These are phyloP conservation scores for Myiotriccus ornatus DNA, from an alignment of 2,797 vertebrate genomes.

Conservation along the genomic window DNA sequence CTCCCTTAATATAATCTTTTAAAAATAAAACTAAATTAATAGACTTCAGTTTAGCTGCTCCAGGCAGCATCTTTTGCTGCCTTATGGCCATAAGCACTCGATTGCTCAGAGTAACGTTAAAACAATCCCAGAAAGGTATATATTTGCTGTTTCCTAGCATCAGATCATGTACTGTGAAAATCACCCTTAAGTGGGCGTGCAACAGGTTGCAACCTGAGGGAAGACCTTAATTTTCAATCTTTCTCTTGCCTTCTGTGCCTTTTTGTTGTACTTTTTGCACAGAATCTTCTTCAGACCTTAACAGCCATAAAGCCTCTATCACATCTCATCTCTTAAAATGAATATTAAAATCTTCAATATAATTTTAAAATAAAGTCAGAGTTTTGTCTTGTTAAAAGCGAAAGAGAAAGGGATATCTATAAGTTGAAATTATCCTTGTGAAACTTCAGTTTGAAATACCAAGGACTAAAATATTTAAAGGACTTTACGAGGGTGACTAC, in stretches of 20 bases:
- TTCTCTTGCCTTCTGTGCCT: not conserved
- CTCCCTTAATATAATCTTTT: not conserved
- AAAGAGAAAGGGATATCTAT: not conserved
- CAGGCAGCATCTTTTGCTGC: not conserved
- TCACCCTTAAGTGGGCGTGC: not conserved
- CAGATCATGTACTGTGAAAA: not conserved
- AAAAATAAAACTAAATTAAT: not conserved
- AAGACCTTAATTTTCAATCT: not conserved
- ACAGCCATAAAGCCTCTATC: not conserved
- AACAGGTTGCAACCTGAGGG: not conserved
- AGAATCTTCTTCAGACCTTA: not conserved
- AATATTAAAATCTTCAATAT: not conserved
- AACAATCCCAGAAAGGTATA: not conserved
- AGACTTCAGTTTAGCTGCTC: not conserved
- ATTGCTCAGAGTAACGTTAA: not conserved
- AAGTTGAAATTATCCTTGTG: not conserved
- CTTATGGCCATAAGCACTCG: not conserved
- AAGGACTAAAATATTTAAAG: not conserved
- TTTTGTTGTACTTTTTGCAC: not conserved
- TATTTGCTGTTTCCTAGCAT: not conserved
- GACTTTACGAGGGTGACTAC: not conserved
- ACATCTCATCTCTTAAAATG: not conserved
- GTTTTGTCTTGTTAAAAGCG: not conserved
- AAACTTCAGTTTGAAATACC: not conserved
- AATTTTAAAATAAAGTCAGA: not conserved